Evolutionary conservation across 2,888 invertebrate genomes (phyloP), one percentile per base, ranked within the genome.

Genomic region (Serripes groenlandicus): DNA sequence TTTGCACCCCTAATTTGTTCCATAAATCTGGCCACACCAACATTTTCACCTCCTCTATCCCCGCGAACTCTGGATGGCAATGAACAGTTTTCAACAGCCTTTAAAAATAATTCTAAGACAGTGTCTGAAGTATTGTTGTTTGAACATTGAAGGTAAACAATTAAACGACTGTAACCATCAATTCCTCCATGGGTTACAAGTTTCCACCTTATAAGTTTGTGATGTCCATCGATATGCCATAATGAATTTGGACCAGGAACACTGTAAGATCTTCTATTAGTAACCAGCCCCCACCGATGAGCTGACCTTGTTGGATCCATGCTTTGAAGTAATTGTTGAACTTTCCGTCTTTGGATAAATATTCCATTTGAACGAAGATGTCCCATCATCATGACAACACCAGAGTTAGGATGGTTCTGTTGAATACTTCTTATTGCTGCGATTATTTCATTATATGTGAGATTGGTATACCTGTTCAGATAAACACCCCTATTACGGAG

Each of bases 161-260:
- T 62, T 5, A 62, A 11, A 15, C 62, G 11, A 62, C 62, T 62
- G 28, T 62, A 62, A n/a, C 62, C 62, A 23, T 62, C 62, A n/a
- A 62, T 54, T 7, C 54, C 62, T 11, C 62, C 62, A 28, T 62
- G 62, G 3, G 28, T 62, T 11, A 11, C 62, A 15, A 62, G 28
- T 62, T 28, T 28, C 62, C 62, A 62, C 21, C 62, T 62, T 42
- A 62, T 62, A 26, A 62, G 32, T 62, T 5, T 28, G 21, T 28
- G 62, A 23, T 26, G 15, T 11, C 62, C 62, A 62, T 62, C 62
- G 30, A 62, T 62, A 23, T 62, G 62, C 62, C 62, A 62, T 28
- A 62, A 28, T n/a, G 26, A 26, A 32, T 62, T 62, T 5, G 62
- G 62, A 11, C 18, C 18, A 26, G 62, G 28, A n/a, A 62, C 62